These are phyloP conservation scores for Phymatocera aterrima DNA, from an alignment of 2,888 invertebrate species.

Conservation along the genomic window DNA sequence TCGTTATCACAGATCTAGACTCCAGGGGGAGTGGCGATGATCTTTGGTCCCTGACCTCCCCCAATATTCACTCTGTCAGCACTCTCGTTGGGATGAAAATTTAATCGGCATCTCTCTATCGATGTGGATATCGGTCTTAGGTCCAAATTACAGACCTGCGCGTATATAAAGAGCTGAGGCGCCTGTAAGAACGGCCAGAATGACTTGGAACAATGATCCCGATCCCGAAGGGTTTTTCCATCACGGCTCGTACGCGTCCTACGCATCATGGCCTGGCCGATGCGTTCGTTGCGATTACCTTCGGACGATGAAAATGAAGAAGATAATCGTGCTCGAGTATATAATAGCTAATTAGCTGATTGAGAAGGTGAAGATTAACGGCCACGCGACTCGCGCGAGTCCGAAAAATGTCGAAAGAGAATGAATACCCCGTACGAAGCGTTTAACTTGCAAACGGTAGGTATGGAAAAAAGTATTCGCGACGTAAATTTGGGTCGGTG, in stretches of 20 bases:
- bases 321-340: neutral
- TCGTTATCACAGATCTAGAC: slow-evolving; percentile 45
- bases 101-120: slow-evolving; percentile 59
- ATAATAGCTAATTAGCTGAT: slow-evolving; percentile 12
- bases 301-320: too few species aligned
- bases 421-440: neutral
- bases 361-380: neutral
- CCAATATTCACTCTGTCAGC: slow-evolving; percentile 64
- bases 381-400: neutral
- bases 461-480: neutral
- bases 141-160: slow-evolving; percentile 61
- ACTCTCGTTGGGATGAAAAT: slow-evolving; percentile 59
- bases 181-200: too few species aligned
- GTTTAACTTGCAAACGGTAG: neutral
- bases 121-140: slow-evolving; percentile 58
- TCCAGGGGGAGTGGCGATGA: slow-evolving; percentile 58
- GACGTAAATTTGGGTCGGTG: neutral
- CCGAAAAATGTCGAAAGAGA: neutral
- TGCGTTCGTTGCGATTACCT: neutral
- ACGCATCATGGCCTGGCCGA: slow-evolving; percentile 13
- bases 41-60: slow-evolving; percentile 65
- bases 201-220: slow-evolving; percentile 64
- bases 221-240: slow-evolving; percentile 48
- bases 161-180: slow-evolving; percentile 44
- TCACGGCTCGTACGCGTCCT: neutral